Evolutionary conservation across 2,888 invertebrate species (phyloP), one percentile per base, ranked within the genome.

Genomic region (Pediacus dermestoides): DNA sequence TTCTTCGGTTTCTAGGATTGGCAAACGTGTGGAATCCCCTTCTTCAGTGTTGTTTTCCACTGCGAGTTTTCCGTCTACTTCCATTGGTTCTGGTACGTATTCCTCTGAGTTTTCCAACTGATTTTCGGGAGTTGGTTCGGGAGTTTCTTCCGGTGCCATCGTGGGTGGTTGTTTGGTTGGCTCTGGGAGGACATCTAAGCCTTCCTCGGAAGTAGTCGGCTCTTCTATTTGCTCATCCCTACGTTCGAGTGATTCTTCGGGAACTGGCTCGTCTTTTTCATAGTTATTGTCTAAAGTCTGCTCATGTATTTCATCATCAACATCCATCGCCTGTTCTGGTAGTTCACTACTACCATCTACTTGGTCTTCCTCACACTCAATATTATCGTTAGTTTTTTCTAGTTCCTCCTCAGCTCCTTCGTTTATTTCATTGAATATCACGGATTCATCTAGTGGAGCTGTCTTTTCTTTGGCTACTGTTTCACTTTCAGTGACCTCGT

Each of bases 21-120:
- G n/a, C n/a, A n/a, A n/a, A n/a, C n/a, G n/a, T n/a, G n/a, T n/a
- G n/a, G n/a, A n/a, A n/a, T n/a, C n/a, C 8, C 8, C 18, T 18
- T 18, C 18, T 18, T 18, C 18, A 18, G 18, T 28, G 4, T 6
- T 14, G 11, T 25, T 10, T n/a, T 37, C 34, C 3, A 16, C 16
- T 9, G 18, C 18, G 6, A 18, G 6, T 8, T 18, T 8, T 8
- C 10, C 26, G 7, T 56, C 53, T 13, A 56, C 44, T 27, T 60
- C 59, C 56, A 57, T 55, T 6, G 53, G 43, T 45, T 57, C 51
- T 37, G 47, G 34, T 11, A 34, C 32, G 21, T 18, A 18, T 6
- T 18, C n/a, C n/a, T 25, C 16, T 8, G 14, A 11, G 4, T 21
- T 16, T 27, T 31, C 7, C 16, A 37, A 16, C 9, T 16, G 37